phyloP scores from a whole-genome alignment of 2,888 invertebrate species.

The Drosophila gaucha region DNA sequence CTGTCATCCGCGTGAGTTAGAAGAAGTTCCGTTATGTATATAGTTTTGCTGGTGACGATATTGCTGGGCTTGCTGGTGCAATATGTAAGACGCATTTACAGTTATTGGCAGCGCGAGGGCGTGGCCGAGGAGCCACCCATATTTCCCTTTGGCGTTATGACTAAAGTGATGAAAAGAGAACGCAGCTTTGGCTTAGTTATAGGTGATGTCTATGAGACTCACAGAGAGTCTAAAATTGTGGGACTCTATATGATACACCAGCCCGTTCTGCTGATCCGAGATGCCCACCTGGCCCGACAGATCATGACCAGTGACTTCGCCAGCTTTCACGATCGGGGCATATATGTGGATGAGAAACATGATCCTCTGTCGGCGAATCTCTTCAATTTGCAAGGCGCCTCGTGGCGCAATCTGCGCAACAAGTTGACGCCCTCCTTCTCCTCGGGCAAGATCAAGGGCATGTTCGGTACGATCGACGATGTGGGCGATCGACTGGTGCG shows the following conservation, averaged over 20 bases:
- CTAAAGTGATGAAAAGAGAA: slow-evolving; percentile 86
- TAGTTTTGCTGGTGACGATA: slow-evolving; percentile 40
- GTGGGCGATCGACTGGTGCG: slow-evolving; percentile 86
- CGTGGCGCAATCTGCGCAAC: slow-evolving; percentile 88
- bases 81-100: slow-evolving; percentile 58
- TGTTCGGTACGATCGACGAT: slow-evolving; percentile 87
- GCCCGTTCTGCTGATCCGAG: slow-evolving; percentile 87
- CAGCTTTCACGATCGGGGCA: slow-evolving; percentile 88
- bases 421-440: slow-evolving; percentile 89
- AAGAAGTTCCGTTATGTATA: slow-evolving; percentile 50
- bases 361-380: slow-evolving; percentile 87
- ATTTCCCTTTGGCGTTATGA: slow-evolving; percentile 88
- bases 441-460: slow-evolving; percentile 88
- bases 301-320: slow-evolving; percentile 88
- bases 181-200: slow-evolving; percentile 88
- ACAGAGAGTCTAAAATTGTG: slow-evolving; percentile 82
- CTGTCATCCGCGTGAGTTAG: background rate
- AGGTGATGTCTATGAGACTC: slow-evolving; percentile 86
- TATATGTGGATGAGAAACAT: slow-evolving; percentile 87
- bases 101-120: slow-evolving; percentile 86
- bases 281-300: slow-evolving; percentile 87
- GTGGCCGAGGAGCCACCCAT: slow-evolving; percentile 86
- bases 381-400: slow-evolving; percentile 82
- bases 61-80: slow-evolving; percentile 33
- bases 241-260: slow-evolving; percentile 88